A percentile compares a stretch with the other conserved stretches of the same genome.
These are phyloP conservation scores for Leiothrix lutea DNA, from an alignment of 2,113 vertebrate genomes.

Conservation along the genomic window DNA sequence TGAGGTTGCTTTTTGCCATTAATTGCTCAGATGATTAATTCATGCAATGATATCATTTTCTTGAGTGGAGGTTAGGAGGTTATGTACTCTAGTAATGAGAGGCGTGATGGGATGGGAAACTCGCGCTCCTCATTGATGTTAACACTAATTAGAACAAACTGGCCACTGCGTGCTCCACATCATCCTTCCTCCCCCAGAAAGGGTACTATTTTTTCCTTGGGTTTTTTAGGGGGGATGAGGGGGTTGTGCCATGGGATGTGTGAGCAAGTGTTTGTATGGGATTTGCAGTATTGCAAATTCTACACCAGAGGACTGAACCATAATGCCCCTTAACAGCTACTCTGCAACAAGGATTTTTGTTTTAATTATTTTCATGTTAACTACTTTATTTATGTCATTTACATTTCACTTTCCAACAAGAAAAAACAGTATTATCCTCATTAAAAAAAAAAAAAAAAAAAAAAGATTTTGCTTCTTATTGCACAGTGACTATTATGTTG, in stretches of 20 bases:
- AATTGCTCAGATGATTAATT: constrained; percentile 51
- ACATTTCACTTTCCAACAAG: not conserved
- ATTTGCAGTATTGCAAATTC: not conserved
- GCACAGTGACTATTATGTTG: not conserved
- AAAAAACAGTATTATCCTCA: not conserved
- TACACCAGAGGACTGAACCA: not conserved
- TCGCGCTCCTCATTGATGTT: not conserved
- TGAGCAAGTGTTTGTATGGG: not conserved
- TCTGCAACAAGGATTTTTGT: not conserved
- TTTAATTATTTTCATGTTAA: not conserved
- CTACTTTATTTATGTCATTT: not conserved
- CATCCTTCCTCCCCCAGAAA: not conserved
- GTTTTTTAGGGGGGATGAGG: fast-evolving
- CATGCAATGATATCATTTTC: constrained; percentile 34
- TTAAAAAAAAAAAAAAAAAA: fast-evolving
- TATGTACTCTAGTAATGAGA: not conserved
- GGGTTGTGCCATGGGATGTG: not conserved
- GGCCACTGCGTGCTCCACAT: not conserved
- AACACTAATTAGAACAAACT: not conserved
- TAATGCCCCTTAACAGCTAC: not conserved
- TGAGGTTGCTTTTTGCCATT: constrained; percentile 12
- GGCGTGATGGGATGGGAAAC: not conserved
- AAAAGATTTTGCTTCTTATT: not conserved
- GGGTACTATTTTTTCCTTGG: too few species aligned
- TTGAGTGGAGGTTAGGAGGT: not conserved